These are phyloP conservation scores for Onthophagus taurus DNA, from an alignment of 1,140 invertebrate genomes.

Conservation along the genomic window DNA sequence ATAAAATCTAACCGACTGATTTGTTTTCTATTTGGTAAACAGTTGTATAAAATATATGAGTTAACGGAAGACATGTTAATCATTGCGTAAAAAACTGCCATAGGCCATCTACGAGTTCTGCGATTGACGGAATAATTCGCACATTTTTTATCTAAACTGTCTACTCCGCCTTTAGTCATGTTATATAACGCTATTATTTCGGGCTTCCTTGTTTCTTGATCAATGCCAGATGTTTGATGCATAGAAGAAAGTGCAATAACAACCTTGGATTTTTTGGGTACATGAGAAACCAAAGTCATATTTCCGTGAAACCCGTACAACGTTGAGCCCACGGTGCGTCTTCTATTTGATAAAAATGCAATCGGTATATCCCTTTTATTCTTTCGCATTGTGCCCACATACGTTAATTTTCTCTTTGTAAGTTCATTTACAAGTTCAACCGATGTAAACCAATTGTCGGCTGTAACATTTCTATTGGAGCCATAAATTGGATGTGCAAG, in stretches of 20 bases:
- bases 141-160: slow-evolving; percentile 2
- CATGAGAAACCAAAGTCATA: too few relatives aligned
- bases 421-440: not conserved
- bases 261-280: not conserved
- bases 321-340: not conserved
- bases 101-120: slow-evolving; percentile 27
- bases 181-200: slow-evolving; percentile 3
- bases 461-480: not conserved
- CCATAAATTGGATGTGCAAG: slow-evolving; percentile 1
- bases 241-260: slow-evolving; percentile 2
- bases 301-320: slow-evolving; percentile 1
- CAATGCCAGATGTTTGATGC: slow-evolving; percentile 2
- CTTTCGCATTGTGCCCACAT: slow-evolving; percentile 4
- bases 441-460: slow-evolving; percentile 1
- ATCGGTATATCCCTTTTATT: slow-evolving; percentile 3
- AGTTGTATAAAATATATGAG: slow-evolving; percentile 10
- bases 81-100: slow-evolving; percentile 25
- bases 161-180: slow-evolving; percentile 1
- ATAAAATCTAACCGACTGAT: not conserved
- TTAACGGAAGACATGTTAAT: slow-evolving; percentile 8
- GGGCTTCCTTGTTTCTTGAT: not conserved
- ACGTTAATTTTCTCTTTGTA: not conserved
- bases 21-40: not conserved
- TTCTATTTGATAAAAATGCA: slow-evolving; percentile 1
- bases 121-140: not conserved